These are phyloP conservation scores for Thamnophis sirtalis DNA, from an alignment of 2,113 vertebrate species.

Conservation along the genomic window DNA sequence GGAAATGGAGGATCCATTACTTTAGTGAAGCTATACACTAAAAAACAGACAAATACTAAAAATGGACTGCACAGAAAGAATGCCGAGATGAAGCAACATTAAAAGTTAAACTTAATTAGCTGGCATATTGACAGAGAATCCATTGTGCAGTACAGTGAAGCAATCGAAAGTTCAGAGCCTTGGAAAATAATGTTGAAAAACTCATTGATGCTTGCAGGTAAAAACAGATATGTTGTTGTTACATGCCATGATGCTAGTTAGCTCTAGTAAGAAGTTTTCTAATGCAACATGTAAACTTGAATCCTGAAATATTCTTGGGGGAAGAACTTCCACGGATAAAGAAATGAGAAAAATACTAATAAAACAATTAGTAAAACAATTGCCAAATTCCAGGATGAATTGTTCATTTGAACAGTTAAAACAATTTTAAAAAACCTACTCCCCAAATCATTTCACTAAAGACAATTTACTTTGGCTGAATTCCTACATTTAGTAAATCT, in stretches of 20 bases:
- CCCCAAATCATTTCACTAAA: neutral
- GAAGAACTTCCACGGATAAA: neutral
- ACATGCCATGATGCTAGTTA: conserved; percentile 42
- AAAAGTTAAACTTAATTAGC: conserved; percentile 73
- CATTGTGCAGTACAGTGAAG: conserved; percentile 62
- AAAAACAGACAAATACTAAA: conserved; percentile 28
- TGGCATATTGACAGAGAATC: conserved; percentile 69
- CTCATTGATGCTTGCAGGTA: conserved; percentile 65
- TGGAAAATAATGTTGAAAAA: conserved; percentile 64
- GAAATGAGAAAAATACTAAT: neutral
- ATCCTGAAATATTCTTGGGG: neutral
- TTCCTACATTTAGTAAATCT: neutral
- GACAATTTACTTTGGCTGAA: neutral
- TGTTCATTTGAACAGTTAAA: neutral
- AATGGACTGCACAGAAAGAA: conserved; percentile 38
- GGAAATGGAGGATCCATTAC: conserved; percentile 26
- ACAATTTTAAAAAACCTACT: neutral
- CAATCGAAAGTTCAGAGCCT: conserved; percentile 64
- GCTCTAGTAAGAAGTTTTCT: conserved; percentile 18
- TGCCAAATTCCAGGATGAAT: neutral
- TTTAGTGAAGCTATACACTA: conserved; percentile 14
- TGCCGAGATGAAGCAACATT: conserved; percentile 37
- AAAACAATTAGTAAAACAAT: neutral
- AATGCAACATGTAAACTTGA: neutral
- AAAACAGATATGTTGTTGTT: conserved; percentile 50